Evolutionary conservation across 2,113 vertebrate genomes (phyloP).

Genomic region (human): GRCh38 chr2:196414001-196414500

Average conservation of each 20-base stretch:
- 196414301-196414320: not conserved
- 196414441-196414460: not conserved
- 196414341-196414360: not conserved
- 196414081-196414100: constrained; percentile 9
- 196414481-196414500: not conserved
- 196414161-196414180: constrained; percentile 59
- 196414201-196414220: not conserved
- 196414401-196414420: not conserved
- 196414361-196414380: not conserved
- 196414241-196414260: not conserved
- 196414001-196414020: not conserved
- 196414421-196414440: not conserved
- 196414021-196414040: not conserved
- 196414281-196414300: not conserved
- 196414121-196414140: constrained; percentile 58
- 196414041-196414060: not conserved
- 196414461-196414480: not conserved
- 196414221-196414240: not conserved
- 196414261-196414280: not conserved
- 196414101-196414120: constrained; percentile 43
- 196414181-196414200: not conserved
- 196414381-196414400: not conserved
- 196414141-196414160: not conserved
- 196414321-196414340: not conserved
- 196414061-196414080: not conserved